These are phyloP conservation scores for Sternarchorhynchus goeldii DNA, from an alignment of 2,797 vertebrate species.

Conservation along the genomic window DNA sequence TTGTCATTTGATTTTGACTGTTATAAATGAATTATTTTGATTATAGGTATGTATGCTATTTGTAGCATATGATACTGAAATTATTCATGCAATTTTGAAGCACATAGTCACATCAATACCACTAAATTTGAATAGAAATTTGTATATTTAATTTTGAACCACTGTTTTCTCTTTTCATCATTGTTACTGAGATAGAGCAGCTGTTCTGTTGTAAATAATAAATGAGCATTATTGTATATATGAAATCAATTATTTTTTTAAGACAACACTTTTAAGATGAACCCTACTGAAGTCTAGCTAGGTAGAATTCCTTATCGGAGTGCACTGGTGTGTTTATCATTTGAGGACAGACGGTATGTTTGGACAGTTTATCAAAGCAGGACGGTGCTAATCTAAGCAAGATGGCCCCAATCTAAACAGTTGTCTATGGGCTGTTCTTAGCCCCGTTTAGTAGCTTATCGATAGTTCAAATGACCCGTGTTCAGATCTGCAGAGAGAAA, in stretches of 20 bases:
- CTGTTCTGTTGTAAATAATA: conserved; percentile 58
- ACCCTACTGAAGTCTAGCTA: conserved; percentile 43
- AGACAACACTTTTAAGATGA: conserved; percentile 67
- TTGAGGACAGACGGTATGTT: conserved; percentile 1
- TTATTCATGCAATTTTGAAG: conserved; percentile 12
- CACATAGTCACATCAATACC: not conserved
- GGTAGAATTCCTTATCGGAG: conserved; percentile 51
- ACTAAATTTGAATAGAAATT: not conserved
- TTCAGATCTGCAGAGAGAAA: not conserved
- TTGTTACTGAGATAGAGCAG: conserved; percentile 33
- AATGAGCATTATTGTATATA: conserved; percentile 69
- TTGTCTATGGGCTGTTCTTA: conserved; percentile 10
- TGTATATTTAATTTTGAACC: conserved; percentile 1
- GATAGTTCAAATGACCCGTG: conserved; percentile 52
- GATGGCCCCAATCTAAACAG: too few relatives aligned
- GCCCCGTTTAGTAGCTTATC: conserved; percentile 46
- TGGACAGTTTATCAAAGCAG: conserved; percentile 6
- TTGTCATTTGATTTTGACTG: not conserved
- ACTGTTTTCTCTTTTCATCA: not conserved
- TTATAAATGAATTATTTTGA: not conserved
- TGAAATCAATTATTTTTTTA: conserved; percentile 80
- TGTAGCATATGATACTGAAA: conserved; percentile 12
- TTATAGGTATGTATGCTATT: not conserved
- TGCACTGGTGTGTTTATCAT: conserved; percentile 53
- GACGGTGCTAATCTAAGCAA: not conserved